Base-by-base conservation (phyloP, 37 sponge, comb jelly and placozoan species). In the Diacarnus erythraeanus region DNA sequence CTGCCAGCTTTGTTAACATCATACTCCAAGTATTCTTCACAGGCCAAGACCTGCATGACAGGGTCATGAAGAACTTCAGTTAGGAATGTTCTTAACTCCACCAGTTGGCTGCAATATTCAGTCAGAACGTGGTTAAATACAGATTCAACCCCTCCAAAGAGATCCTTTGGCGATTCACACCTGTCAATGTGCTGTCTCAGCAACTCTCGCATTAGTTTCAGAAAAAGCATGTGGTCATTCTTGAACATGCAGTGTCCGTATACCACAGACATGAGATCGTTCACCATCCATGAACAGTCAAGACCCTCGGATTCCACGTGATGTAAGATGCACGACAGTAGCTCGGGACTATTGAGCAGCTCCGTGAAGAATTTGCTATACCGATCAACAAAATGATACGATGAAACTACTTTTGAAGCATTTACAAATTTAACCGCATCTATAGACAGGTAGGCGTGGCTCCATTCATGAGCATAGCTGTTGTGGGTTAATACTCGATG, bases 201-300 rank as follows among this genome's bases (percentile, higher is more conserved):
- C 2, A 86, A 56, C 15, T 72, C 74, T 20, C 56, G 12, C 23
- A 86, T 61, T 10, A 86, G 64, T 21, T 42, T 42, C 34, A 86
- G 58, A n/a, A 79, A 86, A 30, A 64, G 69, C 42, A 58, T 66
- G 79, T 86, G 86, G 65, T 89, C 90, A 2, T 69, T 57, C 8
- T 58, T 76, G 43, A 89, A 80, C 17, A 89, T 39, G 56, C 85
- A 84, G 38, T 89, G 85, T 12, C 90, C 85, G 38, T 80, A 89
- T 10, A 89, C 79, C 10, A 80, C 80, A 5, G 85, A 74, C 57
- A 84, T 42, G 29, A 89, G 57, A 59, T 89, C 90, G 23, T 64
- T 79, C 25, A 84, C 41, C 18, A 89, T 42, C 56, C 44, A 58
- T 2, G 76, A n/a, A 17, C 63, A 56, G 77, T 84, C 90, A 39